phyloP scores from a whole-genome alignment of 35 echinoderm and acorn worm genomes.

The Lytechinus variegatus region DNA sequence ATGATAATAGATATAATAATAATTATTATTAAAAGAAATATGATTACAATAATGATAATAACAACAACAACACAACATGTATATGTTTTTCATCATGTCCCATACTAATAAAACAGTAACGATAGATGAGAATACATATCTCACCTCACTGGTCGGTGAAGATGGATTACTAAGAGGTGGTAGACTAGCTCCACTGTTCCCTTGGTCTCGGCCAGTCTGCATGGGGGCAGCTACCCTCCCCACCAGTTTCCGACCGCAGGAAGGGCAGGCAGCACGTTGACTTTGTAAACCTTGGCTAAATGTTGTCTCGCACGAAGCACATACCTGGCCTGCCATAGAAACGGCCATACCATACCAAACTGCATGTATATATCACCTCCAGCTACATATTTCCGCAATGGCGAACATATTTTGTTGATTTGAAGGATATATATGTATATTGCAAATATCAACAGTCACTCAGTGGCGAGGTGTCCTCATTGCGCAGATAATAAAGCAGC shows the following conservation, averaged over 20 bases:
- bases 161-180: constrained; percentile 53
- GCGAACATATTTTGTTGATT: not conserved
- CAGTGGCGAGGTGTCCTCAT: not conserved
- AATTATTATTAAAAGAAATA: not conserved
- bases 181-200: constrained; percentile 31
- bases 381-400: not conserved
- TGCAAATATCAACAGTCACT: too few species aligned
- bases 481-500: not conserved
- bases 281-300: constrained; percentile 56
- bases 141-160: constrained; percentile 22
- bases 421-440: too few species aligned
- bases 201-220: not conserved
- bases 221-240: constrained; percentile 8
- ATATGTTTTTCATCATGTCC: too few species aligned
- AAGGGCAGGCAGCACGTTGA: constrained; percentile 54
- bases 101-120: not conserved
- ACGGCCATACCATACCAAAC: constrained; percentile 41
- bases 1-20: too few species aligned
- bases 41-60: not conserved
- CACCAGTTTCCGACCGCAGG: constrained; percentile 47
- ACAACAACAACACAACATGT: too few species aligned
- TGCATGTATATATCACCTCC: not conserved
- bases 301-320: constrained; percentile 59
- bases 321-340: constrained; percentile 64
- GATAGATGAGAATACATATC: not conserved